Evolutionary conservation across 1,140 invertebrate genomes (phyloP).

Genomic region (Drosophila teissieri): DNA sequence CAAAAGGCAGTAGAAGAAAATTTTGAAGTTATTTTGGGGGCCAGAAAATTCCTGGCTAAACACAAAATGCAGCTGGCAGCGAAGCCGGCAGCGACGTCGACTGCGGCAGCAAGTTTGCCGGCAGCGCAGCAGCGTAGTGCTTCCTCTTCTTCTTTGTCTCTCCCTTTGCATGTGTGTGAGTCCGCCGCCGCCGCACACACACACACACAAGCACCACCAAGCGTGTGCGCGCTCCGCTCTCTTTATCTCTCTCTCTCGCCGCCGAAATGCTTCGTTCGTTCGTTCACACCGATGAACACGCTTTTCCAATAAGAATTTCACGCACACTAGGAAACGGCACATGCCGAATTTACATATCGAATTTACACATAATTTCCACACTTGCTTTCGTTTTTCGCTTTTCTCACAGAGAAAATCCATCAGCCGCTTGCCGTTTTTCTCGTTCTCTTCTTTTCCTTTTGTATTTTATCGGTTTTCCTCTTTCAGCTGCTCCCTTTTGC

Average conservation of each 20-base stretch:
- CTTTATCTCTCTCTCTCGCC: conserved; percentile 37
- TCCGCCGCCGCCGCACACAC: conserved; percentile 20
- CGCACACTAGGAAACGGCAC: conserved; percentile 52
- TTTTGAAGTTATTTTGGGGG: conserved; percentile 62
- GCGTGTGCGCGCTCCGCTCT: conserved; percentile 51
- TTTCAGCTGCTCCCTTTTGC: conserved; percentile 62
- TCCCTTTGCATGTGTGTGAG: conserved; percentile 47
- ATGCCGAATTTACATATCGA: conserved; percentile 74
- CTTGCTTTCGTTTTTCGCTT: conserved; percentile 13
- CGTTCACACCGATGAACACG: conserved; percentile 71
- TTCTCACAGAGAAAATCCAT: conserved; percentile 18
- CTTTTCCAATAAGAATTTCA: conserved; percentile 81
- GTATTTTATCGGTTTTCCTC: conserved; percentile 56
- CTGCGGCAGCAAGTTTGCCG: conserved; percentile 55
- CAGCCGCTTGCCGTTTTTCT: conserved; percentile 5
- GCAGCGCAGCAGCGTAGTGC: conserved; percentile 52
- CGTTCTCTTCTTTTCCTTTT: not conserved
- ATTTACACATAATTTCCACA: conserved; percentile 60
- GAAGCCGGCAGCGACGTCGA: conserved; percentile 44
- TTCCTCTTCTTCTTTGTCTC: conserved; percentile 74
- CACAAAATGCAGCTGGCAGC: conserved; percentile 38
- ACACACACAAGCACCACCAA: conserved; percentile 51
- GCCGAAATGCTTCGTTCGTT: conserved; percentile 62
- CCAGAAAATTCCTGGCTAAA: conserved; percentile 42
- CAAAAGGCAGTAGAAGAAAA: conserved; percentile 16